These are phyloP conservation scores for Hydrotaea cyrtoneurina DNA, from an alignment of 2,888 invertebrate genomes.

Conservation along the genomic window DNA sequence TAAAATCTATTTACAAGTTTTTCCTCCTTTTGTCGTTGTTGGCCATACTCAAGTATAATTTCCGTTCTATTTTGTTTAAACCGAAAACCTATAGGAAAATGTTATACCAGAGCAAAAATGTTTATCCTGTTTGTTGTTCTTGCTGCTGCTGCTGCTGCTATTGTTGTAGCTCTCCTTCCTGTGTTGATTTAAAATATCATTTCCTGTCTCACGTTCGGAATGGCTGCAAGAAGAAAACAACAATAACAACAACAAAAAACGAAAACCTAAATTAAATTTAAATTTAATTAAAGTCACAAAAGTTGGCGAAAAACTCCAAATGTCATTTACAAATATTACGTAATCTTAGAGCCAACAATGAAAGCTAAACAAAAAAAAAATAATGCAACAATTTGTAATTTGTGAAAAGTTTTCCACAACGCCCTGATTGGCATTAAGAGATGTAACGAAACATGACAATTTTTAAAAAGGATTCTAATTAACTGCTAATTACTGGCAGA, in stretches of 20 bases:
- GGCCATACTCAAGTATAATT: not conserved
- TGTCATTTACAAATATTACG: not conserved
- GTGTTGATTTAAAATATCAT: not conserved
- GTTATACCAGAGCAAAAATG: not conserved
- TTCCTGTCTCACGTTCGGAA: not conserved
- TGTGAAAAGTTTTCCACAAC: not conserved
- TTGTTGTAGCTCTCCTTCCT: not conserved
- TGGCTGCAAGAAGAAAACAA: not conserved
- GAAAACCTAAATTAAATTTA: not conserved
- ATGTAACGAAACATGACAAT: not conserved
- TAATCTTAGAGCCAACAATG: not conserved
- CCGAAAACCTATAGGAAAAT: not conserved
- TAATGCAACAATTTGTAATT: conserved; percentile 12
- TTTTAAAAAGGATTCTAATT: not conserved
- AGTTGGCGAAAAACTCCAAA: not conserved
- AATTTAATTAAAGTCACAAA: conserved; percentile 20
- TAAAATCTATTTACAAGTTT: not conserved
- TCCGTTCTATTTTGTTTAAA: conserved; percentile 16
- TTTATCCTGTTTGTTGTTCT: not conserved
- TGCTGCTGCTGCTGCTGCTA: too few species aligned
- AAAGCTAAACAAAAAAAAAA: not conserved
- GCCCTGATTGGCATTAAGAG: not conserved
- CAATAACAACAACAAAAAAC: too few species aligned
- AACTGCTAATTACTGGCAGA: too few species aligned
- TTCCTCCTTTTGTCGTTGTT: not conserved